Base-by-base conservation (phyloP, 2,797 vertebrate species). In the Labroides dimidiatus region DNA sequence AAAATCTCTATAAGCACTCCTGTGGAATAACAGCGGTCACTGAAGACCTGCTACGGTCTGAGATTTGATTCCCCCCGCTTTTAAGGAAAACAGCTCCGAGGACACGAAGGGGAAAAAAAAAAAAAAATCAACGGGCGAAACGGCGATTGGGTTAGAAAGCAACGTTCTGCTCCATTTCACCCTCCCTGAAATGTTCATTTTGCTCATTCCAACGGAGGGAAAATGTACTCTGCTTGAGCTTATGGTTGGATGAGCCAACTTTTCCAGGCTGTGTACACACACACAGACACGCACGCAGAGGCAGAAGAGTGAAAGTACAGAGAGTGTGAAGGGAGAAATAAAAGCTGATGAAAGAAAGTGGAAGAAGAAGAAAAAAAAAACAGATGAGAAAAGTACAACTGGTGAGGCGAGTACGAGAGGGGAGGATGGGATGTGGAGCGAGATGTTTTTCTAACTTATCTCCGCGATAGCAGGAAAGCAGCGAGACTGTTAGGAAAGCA, bases 151-250 rank as follows among this genome's bases (percentile, higher is more conserved):
- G 87, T 90, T 81, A 79, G 89, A 87, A 86, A 64, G 74, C 80
- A 81, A 47, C 78, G 80, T 80, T 89, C 82, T 86, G 89, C 87
- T 92, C 85, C 89, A 87, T 90, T 90, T 89, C 75, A 86, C 81
- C 79, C 63, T 72, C 81, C 79, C 63, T 72, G 77, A 89, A 87
- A 90, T 86, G 86, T 90, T 90, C 84, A 73, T 86, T 87, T 89
- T 20, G 17, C 80, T 85, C 84, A 64, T 86, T 86, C 75, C 64
- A 65, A 81, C 42, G 12, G 74, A 82, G 81, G 71, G 78, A 81
- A 84, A 84, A 86, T 80, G 80, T 81, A 69, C 81, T 79, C 52
- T 0, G 64, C 78, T 73, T 6, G 19, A 87, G 88, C 84, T 87
- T 80, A 78, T 78, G 87, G 80, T 84, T 68, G 87, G 87, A 85